These are phyloP conservation scores for Phylloscopus collybita DNA, from an alignment of 2,797 vertebrate species.

Conservation along the genomic window DNA sequence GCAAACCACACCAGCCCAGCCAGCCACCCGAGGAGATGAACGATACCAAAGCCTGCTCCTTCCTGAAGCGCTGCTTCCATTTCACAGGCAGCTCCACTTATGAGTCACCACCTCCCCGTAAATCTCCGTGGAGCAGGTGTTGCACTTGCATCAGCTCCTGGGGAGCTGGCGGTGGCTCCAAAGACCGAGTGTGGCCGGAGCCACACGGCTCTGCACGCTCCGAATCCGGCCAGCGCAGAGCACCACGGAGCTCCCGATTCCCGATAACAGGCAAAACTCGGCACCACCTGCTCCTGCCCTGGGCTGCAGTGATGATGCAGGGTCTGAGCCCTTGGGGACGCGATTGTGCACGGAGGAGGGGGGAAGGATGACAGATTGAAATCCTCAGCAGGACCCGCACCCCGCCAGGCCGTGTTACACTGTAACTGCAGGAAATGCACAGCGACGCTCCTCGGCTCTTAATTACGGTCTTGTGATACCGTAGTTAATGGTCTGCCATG, in stretches of 20 bases:
- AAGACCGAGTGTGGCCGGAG: not conserved
- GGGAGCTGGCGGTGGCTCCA: not conserved
- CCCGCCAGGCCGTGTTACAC: not conserved
- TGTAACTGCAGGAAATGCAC: conserved; percentile 39
- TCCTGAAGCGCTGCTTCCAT: not conserved
- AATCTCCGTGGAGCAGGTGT: conserved; percentile 19
- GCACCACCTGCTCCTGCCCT: not conserved
- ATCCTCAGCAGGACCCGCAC: conserved; percentile 16
- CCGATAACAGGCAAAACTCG: not conserved
- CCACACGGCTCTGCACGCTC: not conserved
- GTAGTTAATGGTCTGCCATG: conserved; percentile 43
- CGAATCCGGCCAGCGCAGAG: not conserved
- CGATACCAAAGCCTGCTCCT: not conserved
- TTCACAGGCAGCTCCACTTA: not conserved
- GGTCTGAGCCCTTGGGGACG: not conserved
- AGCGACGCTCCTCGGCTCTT: conserved; percentile 39
- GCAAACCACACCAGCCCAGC: not conserved
- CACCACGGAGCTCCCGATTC: not conserved
- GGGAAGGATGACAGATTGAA: conserved; percentile 46
- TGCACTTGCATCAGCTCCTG: not conserved
- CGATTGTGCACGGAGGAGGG: not conserved
- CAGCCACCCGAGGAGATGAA: not conserved
- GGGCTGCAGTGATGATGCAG: not conserved
- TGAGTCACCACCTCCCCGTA: conserved; percentile 2
- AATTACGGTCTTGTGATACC: conserved; percentile 50